Evolutionary conservation across 1,140 invertebrate genomes (phyloP), one percentile per base, ranked within the genome.

Genomic region (Diabrotica virgifera): DNA sequence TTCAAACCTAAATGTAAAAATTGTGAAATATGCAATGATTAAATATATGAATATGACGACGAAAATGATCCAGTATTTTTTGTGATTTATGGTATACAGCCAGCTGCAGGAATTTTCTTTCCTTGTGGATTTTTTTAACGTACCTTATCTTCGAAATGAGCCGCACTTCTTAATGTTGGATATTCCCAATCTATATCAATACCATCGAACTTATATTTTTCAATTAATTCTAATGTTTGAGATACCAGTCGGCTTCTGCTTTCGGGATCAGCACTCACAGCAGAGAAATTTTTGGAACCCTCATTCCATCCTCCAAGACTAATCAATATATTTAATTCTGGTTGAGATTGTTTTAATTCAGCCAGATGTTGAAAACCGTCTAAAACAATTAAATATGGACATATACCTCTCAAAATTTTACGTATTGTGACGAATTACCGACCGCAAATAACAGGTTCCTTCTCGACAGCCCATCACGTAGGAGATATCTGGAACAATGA

Each of bases 231-330:
- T 2, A 88, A 65, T 1, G 83, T 83, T 53, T 87, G 80, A 0
- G 79, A 52, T 0, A 79, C 79, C 40, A 85, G 80, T 6, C 10
- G 38, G 35, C 11, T 46, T 37, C 65, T 54, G 14, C 36, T 13
- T 10, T 7, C 59, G 12, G 74, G 56, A 38, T 76, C 71, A 0
- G 12, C 53, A 0, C 72, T 79, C 37, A 81, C 78, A 6, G 73
- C 7, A 0, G 85, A 86, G 67, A 82, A 87, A 46, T 79, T 82
- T 0, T 10, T 10, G 0, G 82, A 83, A 12, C 85, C 84, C 72
- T 88, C 85, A 64, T 85, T 88, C 88, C 88, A 91, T 0, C 90
- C 90, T 10, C 90, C 90, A 57, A 92, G 85, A 0, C 88, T 87
- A 0, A 91, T 71, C n/a, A 91, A 59, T 0, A 83, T 80, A 73